phyloP scores from a whole-genome alignment of 2,113 vertebrate species.

The Tenebrosternarchus preto region DNA sequence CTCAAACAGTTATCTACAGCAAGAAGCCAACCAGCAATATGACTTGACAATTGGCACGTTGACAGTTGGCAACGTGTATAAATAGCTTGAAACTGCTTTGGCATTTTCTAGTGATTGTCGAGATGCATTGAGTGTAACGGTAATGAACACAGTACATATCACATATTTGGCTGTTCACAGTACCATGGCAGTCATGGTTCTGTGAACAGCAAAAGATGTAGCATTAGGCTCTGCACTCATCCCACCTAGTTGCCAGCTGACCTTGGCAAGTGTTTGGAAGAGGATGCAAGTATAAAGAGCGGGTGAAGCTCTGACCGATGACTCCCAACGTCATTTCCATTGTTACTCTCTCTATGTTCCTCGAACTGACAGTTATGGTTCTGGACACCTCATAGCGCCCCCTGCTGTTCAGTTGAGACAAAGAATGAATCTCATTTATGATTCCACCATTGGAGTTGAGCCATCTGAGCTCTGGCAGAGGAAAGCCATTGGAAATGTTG shows the following conservation, averaged over 20 bases:
- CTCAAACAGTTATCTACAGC: constrained; percentile 8
- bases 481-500: background rate
- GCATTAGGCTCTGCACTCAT: background rate
- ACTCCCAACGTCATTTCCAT: background rate
- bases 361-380: background rate
- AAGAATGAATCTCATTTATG: background rate
- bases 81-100: no score
- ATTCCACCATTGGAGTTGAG: background rate
- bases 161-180: background rate
- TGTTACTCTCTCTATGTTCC: background rate
- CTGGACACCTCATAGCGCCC: constrained; percentile 3
- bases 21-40: background rate
- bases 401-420: background rate
- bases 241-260: background rate
- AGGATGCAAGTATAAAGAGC: background rate
- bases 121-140: background rate
- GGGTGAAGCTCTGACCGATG: background rate
- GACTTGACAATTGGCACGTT: constrained; percentile 9
- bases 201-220: background rate
- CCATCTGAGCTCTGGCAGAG: background rate
- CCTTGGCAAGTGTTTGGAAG: background rate
- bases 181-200: no score
- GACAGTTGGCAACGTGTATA: background rate
- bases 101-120: no score
- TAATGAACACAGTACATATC: background rate